Evolutionary conservation across 30 jellyfish, hydroid and myxozoan species (phyloP), one percentile per base, ranked within the genome.

Genomic region (Cassiopea xamachana): DNA sequence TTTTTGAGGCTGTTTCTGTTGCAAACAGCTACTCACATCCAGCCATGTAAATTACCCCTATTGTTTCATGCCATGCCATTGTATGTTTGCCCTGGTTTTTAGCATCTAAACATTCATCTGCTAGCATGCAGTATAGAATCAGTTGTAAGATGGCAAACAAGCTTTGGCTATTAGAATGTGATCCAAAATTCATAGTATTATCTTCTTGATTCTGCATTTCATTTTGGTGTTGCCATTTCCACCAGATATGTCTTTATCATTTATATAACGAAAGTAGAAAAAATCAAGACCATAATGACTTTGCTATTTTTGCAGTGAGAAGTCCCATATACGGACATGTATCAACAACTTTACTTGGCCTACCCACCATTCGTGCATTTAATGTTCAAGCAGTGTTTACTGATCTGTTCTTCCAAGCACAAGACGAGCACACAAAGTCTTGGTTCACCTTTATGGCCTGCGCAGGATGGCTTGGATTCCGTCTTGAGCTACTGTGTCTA

Each of bases 321-420:
- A 90, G 98, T 71, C 98, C 98, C n/a, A 78, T 94, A 1, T 94
- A 85, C 49, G 98, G 98, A 10, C 98, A 94, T 81, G 86, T 94
- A 72, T 94, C 98, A 7, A 94, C 98, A 17, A 94, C 98, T 1
- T 79, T 94, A 46, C 96, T 94, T 70, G 98, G 98, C 48, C 90
- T 94, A 2, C 97, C 98, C 81, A 94, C 98, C 59, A 94, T 94
- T 50, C 94, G 98, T 51, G 98, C 98, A n/a, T 94, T 94, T 61
- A 90, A 95, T 7, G 97, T 75, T 46, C 98, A 94, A 79, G 84
- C 90, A 8, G 7, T 89, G 44, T 94, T 94, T 58, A 62, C 92
- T 61, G 98, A 94, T 82, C 43, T 94, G 78, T 87, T 90, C 81
- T 93, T 61, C 76, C 61, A 90, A 77, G 83, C 92, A 2, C 98